Percentiles rank a stretch among this genome's conserved stretches.
Evolutionary conservation across 2,888 invertebrate genomes (phyloP).

Genomic region (Gymnocheta viridis): DNA sequence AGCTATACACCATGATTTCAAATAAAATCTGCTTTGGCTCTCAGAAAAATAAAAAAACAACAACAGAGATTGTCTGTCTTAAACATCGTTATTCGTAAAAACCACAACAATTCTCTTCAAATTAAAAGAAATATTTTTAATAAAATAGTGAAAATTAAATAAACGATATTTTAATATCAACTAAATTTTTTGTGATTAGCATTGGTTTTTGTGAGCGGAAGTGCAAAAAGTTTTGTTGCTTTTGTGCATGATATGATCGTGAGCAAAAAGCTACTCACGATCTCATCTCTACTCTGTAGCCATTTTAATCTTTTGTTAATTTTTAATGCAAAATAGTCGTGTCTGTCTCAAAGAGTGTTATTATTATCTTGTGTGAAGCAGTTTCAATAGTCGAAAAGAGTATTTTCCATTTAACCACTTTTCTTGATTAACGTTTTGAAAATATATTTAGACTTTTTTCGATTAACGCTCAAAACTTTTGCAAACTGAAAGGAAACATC

Average conservation of each 20-base stretch:
- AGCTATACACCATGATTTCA: too few species aligned
- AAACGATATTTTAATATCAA: too few species aligned
- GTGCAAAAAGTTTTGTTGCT: too few species aligned
- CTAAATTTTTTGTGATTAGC: too few species aligned
- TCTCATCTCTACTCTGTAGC: neutral
- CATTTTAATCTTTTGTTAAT: slow-evolving; percentile 18
- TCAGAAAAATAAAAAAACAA: too few species aligned
- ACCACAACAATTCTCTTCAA: too few species aligned
- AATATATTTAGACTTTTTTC: slow-evolving; percentile 41
- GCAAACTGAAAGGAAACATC: slow-evolving; percentile 52
- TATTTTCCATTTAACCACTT: slow-evolving; percentile 40
- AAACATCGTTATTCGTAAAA: too few species aligned
- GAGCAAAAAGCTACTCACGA: neutral
- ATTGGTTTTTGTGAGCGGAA: too few species aligned
- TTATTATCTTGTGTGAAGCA: neutral
- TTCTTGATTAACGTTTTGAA: slow-evolving; percentile 50
- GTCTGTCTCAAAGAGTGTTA: neutral
- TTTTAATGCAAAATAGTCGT: slow-evolving; percentile 46
- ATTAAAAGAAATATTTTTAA: too few species aligned
- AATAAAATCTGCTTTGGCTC: too few species aligned
- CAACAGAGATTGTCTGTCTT: too few species aligned
- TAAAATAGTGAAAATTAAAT: too few species aligned
- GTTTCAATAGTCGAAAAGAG: slow-evolving; percentile 1
- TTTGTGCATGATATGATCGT: neutral
- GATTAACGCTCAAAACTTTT: slow-evolving; percentile 39